Conservation (phyloP, 2,113 vertebrate species). For the Ammodytes dubius region DNA sequence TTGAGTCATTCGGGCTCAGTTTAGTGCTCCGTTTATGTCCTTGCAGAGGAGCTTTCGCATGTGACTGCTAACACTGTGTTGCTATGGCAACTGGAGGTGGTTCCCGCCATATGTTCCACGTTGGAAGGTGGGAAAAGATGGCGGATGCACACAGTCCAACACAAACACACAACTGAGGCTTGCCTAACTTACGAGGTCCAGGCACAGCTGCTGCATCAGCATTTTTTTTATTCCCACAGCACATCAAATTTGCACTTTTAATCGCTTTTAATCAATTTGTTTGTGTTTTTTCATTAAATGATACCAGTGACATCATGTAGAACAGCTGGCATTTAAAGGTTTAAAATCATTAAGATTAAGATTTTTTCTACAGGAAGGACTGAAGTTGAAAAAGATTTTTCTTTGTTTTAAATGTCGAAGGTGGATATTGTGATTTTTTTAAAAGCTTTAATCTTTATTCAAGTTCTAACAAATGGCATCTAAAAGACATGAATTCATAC, state of each 20-base stretch:
- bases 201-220: too few species aligned
- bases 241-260: too few species aligned
- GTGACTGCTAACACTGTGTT: constrained; percentile 74
- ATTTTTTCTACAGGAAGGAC: too few species aligned
- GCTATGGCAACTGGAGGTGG: constrained; percentile 78
- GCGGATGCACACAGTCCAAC: constrained; percentile 40
- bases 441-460: background rate
- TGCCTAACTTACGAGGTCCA: background rate
- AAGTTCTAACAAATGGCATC: background rate
- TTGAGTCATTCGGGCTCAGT: constrained; percentile 22
- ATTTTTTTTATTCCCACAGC: too few species aligned
- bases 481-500: background rate
- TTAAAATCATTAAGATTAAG: too few species aligned
- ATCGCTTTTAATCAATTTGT: too few species aligned
- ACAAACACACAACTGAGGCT: constrained; percentile 26
- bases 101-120: constrained; percentile 77
- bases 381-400: too few species aligned
- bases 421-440: too few species aligned
- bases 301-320: too few species aligned
- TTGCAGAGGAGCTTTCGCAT: constrained; percentile 59
- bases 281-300: too few species aligned
- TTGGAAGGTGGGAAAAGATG: constrained; percentile 12
- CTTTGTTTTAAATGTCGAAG: too few species aligned
- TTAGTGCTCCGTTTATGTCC: constrained; percentile 24
- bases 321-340: too few species aligned